Conservation (phyloP, 1,140 invertebrate genomes). For the Stegodyphus dumicola region DNA sequence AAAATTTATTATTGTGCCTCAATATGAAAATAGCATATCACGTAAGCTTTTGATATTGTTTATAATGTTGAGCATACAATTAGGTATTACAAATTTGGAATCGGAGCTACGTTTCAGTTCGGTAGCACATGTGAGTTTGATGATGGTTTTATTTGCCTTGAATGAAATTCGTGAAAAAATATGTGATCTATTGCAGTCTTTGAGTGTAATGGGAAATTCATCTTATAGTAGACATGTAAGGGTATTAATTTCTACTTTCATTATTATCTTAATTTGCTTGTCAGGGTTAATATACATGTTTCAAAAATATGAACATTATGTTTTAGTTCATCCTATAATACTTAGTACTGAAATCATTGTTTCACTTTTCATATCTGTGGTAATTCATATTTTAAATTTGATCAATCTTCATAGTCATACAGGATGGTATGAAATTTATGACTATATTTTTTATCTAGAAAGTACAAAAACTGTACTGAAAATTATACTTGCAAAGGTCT, state of each 20-base stretch:
- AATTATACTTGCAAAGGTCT: constrained; percentile 3
- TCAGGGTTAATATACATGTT: constrained; percentile 83
- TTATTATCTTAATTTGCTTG: constrained; percentile 84
- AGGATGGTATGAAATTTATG: constrained; percentile 94
- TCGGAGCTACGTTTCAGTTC: constrained; percentile 87
- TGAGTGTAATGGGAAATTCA: constrained; percentile 88
- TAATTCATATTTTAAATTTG: constrained; percentile 89
- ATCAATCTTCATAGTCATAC: constrained; percentile 85
- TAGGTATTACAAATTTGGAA: constrained; percentile 88
- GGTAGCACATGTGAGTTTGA: constrained; percentile 88
- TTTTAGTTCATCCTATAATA: constrained; percentile 90
- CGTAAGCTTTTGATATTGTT: constrained; percentile 95
- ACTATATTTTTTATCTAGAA: constrained; percentile 85
- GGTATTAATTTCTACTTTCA: constrained; percentile 83
- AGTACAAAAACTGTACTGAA: constrained; percentile 13
- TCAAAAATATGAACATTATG: constrained; percentile 84
- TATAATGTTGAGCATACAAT: constrained; percentile 92
- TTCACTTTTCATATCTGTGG: constrained; percentile 81
- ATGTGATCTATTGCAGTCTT: constrained; percentile 86
- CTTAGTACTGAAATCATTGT: constrained; percentile 84
- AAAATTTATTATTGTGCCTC: constrained; percentile 82
- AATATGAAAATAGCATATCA: constrained; percentile 87
- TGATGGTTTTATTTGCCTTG: constrained; percentile 88
- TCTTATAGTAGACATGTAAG: constrained; percentile 81
- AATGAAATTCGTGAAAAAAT: constrained; percentile 81